phyloP scores from a whole-genome alignment of 2,888 invertebrate species.

The Athetis lepigone region DNA sequence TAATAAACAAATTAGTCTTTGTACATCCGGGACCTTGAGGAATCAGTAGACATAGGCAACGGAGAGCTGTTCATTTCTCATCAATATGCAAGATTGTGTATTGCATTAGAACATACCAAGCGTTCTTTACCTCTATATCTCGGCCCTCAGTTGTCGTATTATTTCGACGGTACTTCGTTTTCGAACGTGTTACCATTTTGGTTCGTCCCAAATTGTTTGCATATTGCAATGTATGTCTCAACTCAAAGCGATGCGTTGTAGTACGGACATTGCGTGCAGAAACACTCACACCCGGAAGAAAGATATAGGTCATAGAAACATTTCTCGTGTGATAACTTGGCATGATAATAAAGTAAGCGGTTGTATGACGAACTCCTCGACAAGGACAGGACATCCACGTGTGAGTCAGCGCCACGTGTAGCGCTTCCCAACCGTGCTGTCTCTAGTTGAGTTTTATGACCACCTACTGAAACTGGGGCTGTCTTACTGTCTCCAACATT shows the following conservation, averaged over 20 bases:
- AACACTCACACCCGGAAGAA: not conserved
- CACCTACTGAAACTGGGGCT: not conserved
- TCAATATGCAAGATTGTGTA: no score
- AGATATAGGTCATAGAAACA: constrained; percentile 7
- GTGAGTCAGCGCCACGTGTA: constrained; percentile 43
- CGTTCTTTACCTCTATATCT: no score
- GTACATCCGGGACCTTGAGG: not conserved
- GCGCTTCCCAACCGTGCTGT: not conserved
- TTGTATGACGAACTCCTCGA: not conserved
- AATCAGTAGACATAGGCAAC: not conserved
- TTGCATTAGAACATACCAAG: no score
- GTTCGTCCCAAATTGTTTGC: not conserved
- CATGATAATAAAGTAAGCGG: constrained; percentile 1
- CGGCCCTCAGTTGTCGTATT: no score
- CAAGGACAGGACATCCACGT: constrained; percentile 42
- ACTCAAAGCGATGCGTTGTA: not conserved
- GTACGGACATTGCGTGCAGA: not conserved
- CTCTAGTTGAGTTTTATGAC: not conserved
- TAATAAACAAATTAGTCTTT: not conserved
- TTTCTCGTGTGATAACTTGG: constrained; percentile 21
- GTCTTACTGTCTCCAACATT: constrained; percentile 26
- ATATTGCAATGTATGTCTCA: not conserved
- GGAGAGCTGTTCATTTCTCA: no score
- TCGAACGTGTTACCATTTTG: not conserved
- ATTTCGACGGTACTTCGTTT: no score